Base-by-base conservation (phyloP, 2,113 vertebrate species). In the Rostratula benghalensis region DNA sequence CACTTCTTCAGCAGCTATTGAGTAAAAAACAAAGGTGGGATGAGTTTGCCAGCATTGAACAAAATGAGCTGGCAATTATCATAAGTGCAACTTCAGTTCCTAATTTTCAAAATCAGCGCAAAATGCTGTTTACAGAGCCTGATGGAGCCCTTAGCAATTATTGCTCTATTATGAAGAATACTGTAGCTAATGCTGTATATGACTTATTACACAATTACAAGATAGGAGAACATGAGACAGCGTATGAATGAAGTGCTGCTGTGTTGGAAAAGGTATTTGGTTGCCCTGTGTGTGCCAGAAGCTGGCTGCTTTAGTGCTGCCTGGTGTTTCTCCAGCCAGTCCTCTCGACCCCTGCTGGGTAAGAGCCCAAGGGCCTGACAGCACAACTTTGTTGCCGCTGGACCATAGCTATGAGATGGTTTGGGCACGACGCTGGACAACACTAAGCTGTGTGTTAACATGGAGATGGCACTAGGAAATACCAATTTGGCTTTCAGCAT, bases 21-120 rank as follows among this genome's bases (percentile, higher is more conserved):
- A 63, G 30, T 14, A 67, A 87, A 84, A 89, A 85, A 57, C 39
- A 35, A 77, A 88, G 60, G 88, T 87, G 51, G 60, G 87, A 71
- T 43, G 83, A 87, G 21, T 39, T 81, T 81, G 71, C 68, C 69
- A 89, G 76, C 79, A 48, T 35, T 0, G 3, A 87, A 87, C 56
- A 86, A 87, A 92, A 74, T 19, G 19, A 56, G 35, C n/a, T 93
- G 90, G 56, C 64, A 78, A 81, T 92, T 95, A 81, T 5, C 11
- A 0, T 37, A 95, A 64, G 76, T 60, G 75, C 90, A 94, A 84
- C 60, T 93, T 88, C 65, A 60, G 76, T 51, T 81, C 73, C 65
- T 88, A 54, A 92, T 94, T 96, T 83, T 54, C 79, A 74, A 83
- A 91, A 83, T 89, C 85, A 65, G 78, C 35, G 43, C 71, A 91